These are phyloP conservation scores for Leptinotarsa rubiginosa DNA, from an alignment of 2,888 invertebrate species.

Conservation along the genomic window DNA sequence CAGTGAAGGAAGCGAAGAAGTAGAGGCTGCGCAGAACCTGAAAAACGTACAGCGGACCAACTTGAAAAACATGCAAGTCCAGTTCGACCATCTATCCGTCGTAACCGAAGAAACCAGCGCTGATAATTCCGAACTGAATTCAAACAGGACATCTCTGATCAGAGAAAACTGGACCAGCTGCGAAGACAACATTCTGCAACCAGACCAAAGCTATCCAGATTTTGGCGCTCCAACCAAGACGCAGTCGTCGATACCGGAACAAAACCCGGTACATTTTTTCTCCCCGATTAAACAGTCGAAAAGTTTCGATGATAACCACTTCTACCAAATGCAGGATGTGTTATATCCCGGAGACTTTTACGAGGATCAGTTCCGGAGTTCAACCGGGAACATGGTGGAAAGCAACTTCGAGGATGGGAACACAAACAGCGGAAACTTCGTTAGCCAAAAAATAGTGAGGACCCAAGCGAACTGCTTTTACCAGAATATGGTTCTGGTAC, in stretches of 20 bases:
- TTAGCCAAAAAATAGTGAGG: slow-evolving; percentile 51
- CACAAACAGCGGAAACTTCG: slow-evolving; percentile 30
- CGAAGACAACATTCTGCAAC: slow-evolving; percentile 59
- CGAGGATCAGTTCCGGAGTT: slow-evolving; percentile 27
- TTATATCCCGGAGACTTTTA: slow-evolving; percentile 48
- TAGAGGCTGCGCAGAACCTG: slow-evolving; percentile 65
- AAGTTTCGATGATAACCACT: slow-evolving; percentile 58
- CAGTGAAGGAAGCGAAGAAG: slow-evolving; percentile 63
- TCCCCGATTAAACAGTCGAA: slow-evolving; percentile 58
- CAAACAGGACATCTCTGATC: slow-evolving; percentile 51
- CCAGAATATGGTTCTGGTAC: slow-evolving; percentile 54
- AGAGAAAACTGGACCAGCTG: slow-evolving; percentile 54
- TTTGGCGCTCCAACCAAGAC: slow-evolving; percentile 51
- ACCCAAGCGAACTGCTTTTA: slow-evolving; percentile 54
- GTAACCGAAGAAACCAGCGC: slow-evolving; percentile 78
- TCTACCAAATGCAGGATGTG: slow-evolving; percentile 46
- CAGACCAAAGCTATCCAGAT: slow-evolving; percentile 65
- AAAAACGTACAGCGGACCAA: slow-evolving; percentile 66
- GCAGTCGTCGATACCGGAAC: slow-evolving; percentile 54
- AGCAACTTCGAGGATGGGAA: slow-evolving; percentile 14
- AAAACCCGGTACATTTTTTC: slow-evolving; percentile 53
- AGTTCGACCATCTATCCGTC: slow-evolving; percentile 81
- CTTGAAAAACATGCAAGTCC: slow-evolving; percentile 68
- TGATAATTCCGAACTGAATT: slow-evolving; percentile 64
- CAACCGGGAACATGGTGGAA: slow-evolving; percentile 30